Evolutionary conservation across 1,140 invertebrate genomes (phyloP).

Genomic region (Helicoverpa armigera): DNA sequence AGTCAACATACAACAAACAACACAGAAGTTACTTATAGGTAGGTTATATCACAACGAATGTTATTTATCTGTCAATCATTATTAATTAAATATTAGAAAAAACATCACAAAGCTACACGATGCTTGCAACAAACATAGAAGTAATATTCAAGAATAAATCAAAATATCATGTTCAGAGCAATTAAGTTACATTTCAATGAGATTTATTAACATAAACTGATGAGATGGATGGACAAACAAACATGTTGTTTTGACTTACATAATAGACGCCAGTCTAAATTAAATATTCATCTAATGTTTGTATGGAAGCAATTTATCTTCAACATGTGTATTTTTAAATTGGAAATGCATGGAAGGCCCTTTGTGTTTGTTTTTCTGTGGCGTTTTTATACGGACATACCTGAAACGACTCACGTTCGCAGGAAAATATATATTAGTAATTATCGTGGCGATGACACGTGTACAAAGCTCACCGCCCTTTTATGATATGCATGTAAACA

Average conservation of each 20-base stretch:
- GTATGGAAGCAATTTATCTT: slow-evolving; percentile 45
- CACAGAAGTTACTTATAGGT: too few species aligned
- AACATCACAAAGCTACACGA: too few species aligned
- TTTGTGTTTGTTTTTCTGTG: slow-evolving; percentile 54
- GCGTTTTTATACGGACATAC: slow-evolving; percentile 56
- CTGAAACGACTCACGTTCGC: slow-evolving; percentile 63
- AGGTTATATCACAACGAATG: too few species aligned
- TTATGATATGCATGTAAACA: slow-evolving; percentile 6
- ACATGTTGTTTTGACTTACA: slow-evolving; percentile 48
- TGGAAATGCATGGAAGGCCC: slow-evolving; percentile 43
- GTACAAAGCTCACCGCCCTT: slow-evolving; percentile 21
- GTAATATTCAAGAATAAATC: neutral
- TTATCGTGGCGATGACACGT: slow-evolving; percentile 8
- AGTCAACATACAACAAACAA: too few species aligned
- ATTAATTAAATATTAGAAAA: too few species aligned
- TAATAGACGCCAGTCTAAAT: slow-evolving; percentile 42
- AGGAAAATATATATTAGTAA: slow-evolving; percentile 55
- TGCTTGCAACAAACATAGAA: neutral
- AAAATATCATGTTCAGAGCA: slow-evolving; percentile 21
- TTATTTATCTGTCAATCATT: too few species aligned
- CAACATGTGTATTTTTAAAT: slow-evolving; percentile 51
- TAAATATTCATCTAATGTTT: slow-evolving; percentile 57
- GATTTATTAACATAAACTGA: slow-evolving; percentile 51
- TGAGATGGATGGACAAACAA: slow-evolving; percentile 50
- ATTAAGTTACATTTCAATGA: slow-evolving; percentile 21